Evolutionary conservation across 2,888 invertebrate genomes (phyloP), one percentile per base, ranked within the genome.

Genomic region (Belgica antarctica): DNA sequence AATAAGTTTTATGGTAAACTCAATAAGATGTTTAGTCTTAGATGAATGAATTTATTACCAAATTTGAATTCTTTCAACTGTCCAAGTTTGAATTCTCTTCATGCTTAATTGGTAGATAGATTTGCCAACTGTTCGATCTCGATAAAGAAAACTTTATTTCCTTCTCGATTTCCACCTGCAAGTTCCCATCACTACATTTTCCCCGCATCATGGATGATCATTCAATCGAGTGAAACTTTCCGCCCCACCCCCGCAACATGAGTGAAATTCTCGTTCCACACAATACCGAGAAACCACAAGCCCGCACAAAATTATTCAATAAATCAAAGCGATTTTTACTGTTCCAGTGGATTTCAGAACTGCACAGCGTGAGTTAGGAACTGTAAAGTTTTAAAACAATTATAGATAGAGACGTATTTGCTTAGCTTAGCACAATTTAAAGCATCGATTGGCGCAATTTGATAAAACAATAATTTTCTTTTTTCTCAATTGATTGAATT

Each of bases 301-400:
- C 24, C 52, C 52, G 52, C 52, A 52, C 52, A 52, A 52, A 52
- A 52, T 52, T 52, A 52, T 52, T 52, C 52, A 52, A 52, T 52
- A 52, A 52, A 52, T 52, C 52, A 52, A 52, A 52, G 8, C 7
- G 52, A 22, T 52, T 52, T 52, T 19, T 24, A 41, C 41, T 41
- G 41, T 41, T 41, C n/a, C 41, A 41, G n/a, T n/a, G 41, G 41
- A 41, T 41, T 41, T 41, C 41, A 15, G 41, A 41, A 10, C n/a
- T 41, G 41, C 12, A 15, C 41, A 41, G 41, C 15, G 12, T 15
- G 34, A 34, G 34, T 12, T 34, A 34, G 34, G 12, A 34, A 34
- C 12, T 34, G 12, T n/a, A 41, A 41, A 12, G 12, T 41, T 41
- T 41, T n/a, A n/a, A 41, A 41, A 41, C 41, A 41, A 41, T 41